Conservation (phyloP, 2,888 invertebrate genomes). For the Elegia similella region DNA sequence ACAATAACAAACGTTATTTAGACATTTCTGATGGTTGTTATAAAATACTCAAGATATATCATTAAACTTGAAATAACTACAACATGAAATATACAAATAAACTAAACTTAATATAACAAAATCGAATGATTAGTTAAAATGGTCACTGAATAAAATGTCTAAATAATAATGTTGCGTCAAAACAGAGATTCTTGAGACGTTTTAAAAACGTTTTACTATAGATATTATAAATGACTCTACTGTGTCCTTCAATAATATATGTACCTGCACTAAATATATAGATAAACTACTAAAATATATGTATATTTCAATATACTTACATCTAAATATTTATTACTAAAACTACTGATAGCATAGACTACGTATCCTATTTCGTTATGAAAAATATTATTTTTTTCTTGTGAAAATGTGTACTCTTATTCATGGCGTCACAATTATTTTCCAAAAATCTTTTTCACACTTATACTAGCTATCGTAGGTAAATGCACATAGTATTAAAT, state of each 20-base stretch:
- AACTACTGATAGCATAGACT: constrained; percentile 1
- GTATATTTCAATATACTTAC: constrained; percentile 8
- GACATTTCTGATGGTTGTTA: constrained; percentile 4
- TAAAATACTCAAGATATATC: neutral
- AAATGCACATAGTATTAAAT: constrained; percentile 39
- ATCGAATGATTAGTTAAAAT: neutral
- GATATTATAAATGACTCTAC: constrained; percentile 22
- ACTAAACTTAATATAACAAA: neutral
- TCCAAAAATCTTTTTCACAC: constrained; percentile 39
- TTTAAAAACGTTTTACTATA: constrained; percentile 5
- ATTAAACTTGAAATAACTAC: neutral
- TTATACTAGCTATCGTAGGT: constrained; percentile 49
- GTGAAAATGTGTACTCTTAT: neutral
- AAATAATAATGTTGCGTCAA: neutral
- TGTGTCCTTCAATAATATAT: constrained; percentile 28
- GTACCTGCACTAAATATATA: constrained; percentile 32
- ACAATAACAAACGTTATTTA: constrained; percentile 6
- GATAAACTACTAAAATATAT: constrained; percentile 16
- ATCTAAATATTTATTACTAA: constrained; percentile 1
- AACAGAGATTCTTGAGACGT: constrained; percentile 6
- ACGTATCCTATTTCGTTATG: neutral
- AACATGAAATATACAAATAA: neutral
- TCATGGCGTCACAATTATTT: constrained; percentile 1
- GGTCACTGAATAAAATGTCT: neutral
- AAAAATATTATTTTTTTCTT: neutral